A percentile compares a stretch with the other conserved stretches of the same genome.
Conservation (phyloP, 2,113 vertebrate species). For the Synchiropus splendidus region DNA sequence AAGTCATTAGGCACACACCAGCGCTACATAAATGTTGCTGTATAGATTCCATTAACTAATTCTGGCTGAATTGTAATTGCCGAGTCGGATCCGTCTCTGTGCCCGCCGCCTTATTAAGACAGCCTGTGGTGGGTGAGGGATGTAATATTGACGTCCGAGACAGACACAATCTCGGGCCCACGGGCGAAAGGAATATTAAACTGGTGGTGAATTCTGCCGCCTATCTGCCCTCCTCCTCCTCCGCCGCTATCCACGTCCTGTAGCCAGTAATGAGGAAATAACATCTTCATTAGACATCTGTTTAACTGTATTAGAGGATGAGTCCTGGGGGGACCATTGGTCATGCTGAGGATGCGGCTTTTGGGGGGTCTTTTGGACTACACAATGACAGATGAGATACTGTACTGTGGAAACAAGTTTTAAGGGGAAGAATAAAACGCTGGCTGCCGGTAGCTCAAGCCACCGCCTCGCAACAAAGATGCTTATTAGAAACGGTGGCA, state of each 20-base stretch:
- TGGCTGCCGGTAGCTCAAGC: too few relatives aligned
- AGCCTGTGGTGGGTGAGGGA: slow-evolving; percentile 69
- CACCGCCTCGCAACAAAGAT: too few relatives aligned
- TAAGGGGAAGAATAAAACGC: too few relatives aligned
- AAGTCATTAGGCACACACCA: slow-evolving; percentile 68
- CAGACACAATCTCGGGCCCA: slow-evolving; percentile 72
- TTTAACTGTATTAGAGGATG: slow-evolving; percentile 70
- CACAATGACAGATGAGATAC: slow-evolving; percentile 44
- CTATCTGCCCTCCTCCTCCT: slow-evolving; percentile 51
- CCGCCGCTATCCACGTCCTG: slow-evolving; percentile 53
- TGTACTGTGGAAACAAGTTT: slow-evolving; percentile 2
- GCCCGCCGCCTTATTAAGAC: slow-evolving; percentile 67
- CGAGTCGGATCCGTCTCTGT: slow-evolving; percentile 64
- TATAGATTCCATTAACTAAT: slow-evolving; percentile 72
- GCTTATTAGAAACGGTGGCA: too few relatives aligned
- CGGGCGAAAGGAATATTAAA: slow-evolving; percentile 72
- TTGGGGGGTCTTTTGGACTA: slow-evolving; percentile 49
- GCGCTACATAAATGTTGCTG: slow-evolving; percentile 63
- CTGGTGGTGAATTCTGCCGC: slow-evolving; percentile 56
- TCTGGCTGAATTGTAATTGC: slow-evolving; percentile 70
- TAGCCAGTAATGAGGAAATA: slow-evolving; percentile 74
- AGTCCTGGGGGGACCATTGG: slow-evolving; percentile 69
- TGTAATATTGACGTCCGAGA: slow-evolving; percentile 71
- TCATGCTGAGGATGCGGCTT: slow-evolving; percentile 58
- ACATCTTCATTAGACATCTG: slow-evolving; percentile 76